A percentile compares a stretch with the other conserved stretches of the same genome.
These are phyloP conservation scores for Chelonus insularis DNA, from an alignment of 1,140 invertebrate genomes.

Conservation along the genomic window DNA sequence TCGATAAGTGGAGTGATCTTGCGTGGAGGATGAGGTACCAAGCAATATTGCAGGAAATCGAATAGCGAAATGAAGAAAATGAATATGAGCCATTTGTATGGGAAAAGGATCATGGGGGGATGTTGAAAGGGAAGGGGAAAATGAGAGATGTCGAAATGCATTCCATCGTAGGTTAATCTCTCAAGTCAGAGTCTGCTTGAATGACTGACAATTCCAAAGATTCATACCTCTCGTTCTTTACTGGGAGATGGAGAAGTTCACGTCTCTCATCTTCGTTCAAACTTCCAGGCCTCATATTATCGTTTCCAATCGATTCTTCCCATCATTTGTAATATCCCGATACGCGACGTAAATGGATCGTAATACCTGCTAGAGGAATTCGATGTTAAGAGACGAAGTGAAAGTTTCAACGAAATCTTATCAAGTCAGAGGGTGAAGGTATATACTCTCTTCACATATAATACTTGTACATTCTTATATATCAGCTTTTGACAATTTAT, in stretches of 20 bases:
- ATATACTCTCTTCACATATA: too few species aligned
- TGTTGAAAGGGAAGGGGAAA: conserved; percentile 8
- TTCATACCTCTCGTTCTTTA: conserved; percentile 38
- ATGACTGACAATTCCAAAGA: conserved; percentile 51
- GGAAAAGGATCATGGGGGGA: neutral
- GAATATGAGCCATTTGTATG: conserved; percentile 36
- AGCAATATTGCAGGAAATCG: conserved; percentile 58
- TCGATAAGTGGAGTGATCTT: conserved; percentile 1
- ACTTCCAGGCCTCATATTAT: conserved; percentile 40
- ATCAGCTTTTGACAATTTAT: conserved; percentile 10
- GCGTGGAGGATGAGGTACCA: conserved; percentile 1
- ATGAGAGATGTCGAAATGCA: conserved; percentile 36
- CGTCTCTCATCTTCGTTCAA: conserved; percentile 23
- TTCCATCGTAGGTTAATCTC: conserved; percentile 53
- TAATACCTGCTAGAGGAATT: conserved; percentile 40
- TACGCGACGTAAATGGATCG: conserved; percentile 46
- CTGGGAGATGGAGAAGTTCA: neutral
- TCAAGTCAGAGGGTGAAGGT: too few species aligned
- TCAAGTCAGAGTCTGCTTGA: conserved; percentile 39
- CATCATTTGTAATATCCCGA: conserved; percentile 45
- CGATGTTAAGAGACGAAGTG: conserved; percentile 21
- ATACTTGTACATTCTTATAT: too few species aligned
- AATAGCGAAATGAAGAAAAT: conserved; percentile 58
- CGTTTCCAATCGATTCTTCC: conserved; percentile 46
- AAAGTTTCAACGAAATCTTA: neutral